A percentile compares a stretch with the other conserved stretches of the same genome.
Conservation (phyloP, 2,113 vertebrate genomes). For the Entomyzon cyanotis region DNA sequence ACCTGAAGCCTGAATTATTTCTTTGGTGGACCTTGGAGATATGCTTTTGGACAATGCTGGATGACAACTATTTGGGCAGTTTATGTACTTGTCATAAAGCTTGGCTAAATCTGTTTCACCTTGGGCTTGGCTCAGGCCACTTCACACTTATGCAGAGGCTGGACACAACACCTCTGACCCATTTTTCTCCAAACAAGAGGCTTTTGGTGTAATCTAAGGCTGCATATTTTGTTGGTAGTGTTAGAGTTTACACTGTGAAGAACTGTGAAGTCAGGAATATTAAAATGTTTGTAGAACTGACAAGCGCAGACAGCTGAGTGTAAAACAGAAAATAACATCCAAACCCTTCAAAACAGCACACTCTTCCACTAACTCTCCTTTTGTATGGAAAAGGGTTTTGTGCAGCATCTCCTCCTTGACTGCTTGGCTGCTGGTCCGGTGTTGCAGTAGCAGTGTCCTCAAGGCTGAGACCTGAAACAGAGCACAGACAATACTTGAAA, state of each 20-base stretch:
- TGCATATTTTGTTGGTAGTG: background rate
- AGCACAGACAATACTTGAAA: background rate
- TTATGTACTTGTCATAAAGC: background rate
- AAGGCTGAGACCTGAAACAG: background rate
- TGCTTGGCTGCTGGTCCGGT: background rate
- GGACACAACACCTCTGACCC: background rate
- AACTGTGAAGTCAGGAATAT: constrained; percentile 7
- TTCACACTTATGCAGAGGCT: background rate
- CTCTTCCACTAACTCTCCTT: background rate
- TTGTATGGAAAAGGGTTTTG: background rate
- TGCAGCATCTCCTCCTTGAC: background rate
- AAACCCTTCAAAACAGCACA: background rate
- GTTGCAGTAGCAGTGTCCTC: background rate
- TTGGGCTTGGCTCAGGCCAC: background rate
- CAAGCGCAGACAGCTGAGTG: background rate
- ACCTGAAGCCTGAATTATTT: background rate
- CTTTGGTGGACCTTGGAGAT: background rate
- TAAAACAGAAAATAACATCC: constrained; percentile 7
- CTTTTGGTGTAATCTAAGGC: background rate
- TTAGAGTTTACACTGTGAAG: background rate
- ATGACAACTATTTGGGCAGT: background rate
- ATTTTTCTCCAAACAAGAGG: background rate
- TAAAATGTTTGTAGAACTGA: constrained; percentile 35
- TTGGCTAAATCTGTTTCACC: background rate
- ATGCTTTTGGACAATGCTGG: background rate